Conservation (phyloP, 2,888 invertebrate species). For the Scaptomyza tumidula region DNA sequence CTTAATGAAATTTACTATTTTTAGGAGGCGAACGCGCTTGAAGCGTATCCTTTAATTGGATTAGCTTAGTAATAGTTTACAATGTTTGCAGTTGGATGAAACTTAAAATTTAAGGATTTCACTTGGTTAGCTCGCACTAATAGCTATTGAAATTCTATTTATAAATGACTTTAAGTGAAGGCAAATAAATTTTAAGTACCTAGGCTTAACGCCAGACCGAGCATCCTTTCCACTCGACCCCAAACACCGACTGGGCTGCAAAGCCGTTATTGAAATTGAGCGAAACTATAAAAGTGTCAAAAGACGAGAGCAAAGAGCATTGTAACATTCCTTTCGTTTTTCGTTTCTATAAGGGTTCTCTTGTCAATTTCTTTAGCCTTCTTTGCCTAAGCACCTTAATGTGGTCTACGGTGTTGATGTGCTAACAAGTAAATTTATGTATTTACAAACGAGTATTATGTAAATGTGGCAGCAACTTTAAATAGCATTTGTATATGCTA, state of each 20-base stretch:
- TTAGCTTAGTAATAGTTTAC: background rate
- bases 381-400: conserved; percentile 61
- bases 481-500: conserved; percentile 29
- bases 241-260: background rate
- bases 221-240: conserved; percentile 26
- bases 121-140: conserved; percentile 10
- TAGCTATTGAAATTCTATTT: conserved; percentile 32
- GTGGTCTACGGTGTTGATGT: conserved; percentile 44
- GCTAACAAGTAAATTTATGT: conserved; percentile 54
- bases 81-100: background rate
- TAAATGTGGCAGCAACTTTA: conserved; percentile 57
- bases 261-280: conserved; percentile 70
- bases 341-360: conserved; percentile 30
- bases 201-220: conserved; percentile 1
- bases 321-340: conserved; percentile 29
- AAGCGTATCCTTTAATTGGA: background rate
- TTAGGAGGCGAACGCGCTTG: background rate
- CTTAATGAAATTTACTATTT: background rate
- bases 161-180: conserved; percentile 45
- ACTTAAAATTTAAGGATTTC: background rate
- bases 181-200: conserved; percentile 38
- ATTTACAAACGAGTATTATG: conserved; percentile 57
- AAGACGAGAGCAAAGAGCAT: conserved; percentile 43
- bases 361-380: conserved; percentile 17
- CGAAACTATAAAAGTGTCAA: conserved; percentile 80